Percentiles rank a stretch among this genome's conserved stretches.
Conservation (phyloP, 2,113 vertebrate genomes). For the Xyliphius kryptos region DNA sequence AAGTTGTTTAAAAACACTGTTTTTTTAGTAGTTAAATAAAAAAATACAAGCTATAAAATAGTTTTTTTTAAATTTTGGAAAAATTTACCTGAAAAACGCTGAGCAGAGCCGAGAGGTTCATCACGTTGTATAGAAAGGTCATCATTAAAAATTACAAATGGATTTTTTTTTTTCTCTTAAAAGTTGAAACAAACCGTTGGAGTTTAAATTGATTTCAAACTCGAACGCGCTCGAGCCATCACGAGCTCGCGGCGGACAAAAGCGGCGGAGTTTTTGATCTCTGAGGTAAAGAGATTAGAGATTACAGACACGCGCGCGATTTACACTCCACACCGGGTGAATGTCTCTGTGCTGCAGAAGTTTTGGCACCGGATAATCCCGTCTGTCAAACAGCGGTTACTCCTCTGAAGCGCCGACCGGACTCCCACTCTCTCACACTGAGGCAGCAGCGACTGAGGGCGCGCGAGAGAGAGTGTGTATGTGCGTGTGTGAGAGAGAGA, state of each 20-base stretch:
- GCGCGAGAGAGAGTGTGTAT: background rate
- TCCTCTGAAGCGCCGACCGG: background rate
- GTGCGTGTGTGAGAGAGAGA: background rate
- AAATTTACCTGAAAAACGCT: conserved; percentile 76
- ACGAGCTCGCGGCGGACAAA: background rate
- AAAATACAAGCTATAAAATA: too few relatives aligned
- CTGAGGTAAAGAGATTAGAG: too few relatives aligned
- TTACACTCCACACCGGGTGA: background rate
- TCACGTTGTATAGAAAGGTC: conserved; percentile 54
- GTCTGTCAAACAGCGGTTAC: background rate
- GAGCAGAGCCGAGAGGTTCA: conserved; percentile 60
- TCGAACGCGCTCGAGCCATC: background rate
- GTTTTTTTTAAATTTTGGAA: background rate
- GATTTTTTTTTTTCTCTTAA: background rate
- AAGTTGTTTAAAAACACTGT: too few relatives aligned
- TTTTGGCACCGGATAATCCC: background rate
- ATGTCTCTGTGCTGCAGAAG: background rate
- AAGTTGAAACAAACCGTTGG: background rate
- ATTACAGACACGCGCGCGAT: too few relatives aligned
- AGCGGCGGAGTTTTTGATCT: too few relatives aligned
- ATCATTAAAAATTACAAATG: conserved; percentile 43
- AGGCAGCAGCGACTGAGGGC: background rate
- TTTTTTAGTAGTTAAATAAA: too few relatives aligned
- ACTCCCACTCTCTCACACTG: background rate
- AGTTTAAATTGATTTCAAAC: background rate